Conservation (phyloP, 2,888 invertebrate species). For the Acleris holmiana region DNA sequence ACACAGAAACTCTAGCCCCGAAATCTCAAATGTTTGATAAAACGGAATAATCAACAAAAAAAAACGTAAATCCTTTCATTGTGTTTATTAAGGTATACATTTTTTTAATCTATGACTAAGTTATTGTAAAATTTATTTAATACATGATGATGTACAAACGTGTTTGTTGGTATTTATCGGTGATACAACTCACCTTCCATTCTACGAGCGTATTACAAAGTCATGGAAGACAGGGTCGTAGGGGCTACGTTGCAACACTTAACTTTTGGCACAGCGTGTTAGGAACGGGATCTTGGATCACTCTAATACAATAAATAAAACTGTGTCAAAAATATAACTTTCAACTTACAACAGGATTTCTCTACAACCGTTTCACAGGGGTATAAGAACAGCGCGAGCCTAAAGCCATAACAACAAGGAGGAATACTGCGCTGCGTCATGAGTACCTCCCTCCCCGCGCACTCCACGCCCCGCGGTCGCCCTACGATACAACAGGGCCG, state of each 20-base stretch:
- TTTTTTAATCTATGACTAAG: slow-evolving; percentile 68
- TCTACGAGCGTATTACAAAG: slow-evolving; percentile 56
- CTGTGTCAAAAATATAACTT: slow-evolving; percentile 15
- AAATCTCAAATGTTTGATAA: slow-evolving; percentile 71
- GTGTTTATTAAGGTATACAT: slow-evolving; percentile 77
- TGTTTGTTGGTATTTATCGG: slow-evolving; percentile 57
- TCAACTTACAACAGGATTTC: slow-evolving; percentile 16
- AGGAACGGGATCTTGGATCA: slow-evolving; percentile 69
- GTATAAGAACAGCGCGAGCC: not conserved
- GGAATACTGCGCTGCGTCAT: too few relatives aligned
- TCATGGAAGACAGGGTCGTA: slow-evolving; percentile 78
- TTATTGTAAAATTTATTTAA: slow-evolving; percentile 78
- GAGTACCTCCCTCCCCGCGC: too few relatives aligned
- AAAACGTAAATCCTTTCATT: slow-evolving; percentile 57
- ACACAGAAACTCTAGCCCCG: slow-evolving; percentile 50
- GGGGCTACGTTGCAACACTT: slow-evolving; percentile 53
- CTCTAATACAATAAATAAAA: slow-evolving; percentile 39
- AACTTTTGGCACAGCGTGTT: slow-evolving; percentile 75
- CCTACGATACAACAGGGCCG: too few relatives aligned
- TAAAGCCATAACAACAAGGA: not conserved
- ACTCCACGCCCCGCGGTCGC: too few relatives aligned
- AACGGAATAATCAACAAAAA: slow-evolving; percentile 54
- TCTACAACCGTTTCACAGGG: not conserved
- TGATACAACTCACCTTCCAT: slow-evolving; percentile 39
- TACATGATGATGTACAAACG: slow-evolving; percentile 72